A percentile compares a stretch with the other conserved stretches of the same genome.
phyloP scores from a whole-genome alignment of 1,140 invertebrate species.

The Drosophila seguyi region DNA sequence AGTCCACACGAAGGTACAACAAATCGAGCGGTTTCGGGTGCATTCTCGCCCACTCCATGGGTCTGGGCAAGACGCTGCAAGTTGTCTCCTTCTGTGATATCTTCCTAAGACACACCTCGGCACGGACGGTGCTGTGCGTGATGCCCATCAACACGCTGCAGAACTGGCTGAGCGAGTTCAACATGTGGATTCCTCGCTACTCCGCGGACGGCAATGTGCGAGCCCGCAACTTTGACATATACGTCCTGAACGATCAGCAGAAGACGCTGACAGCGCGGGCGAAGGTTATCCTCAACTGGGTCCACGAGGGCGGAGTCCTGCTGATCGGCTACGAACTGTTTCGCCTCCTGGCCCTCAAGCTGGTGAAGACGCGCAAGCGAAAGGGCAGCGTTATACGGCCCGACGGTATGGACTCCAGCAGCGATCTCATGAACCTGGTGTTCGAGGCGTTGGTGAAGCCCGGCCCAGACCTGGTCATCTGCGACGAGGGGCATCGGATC shows the following conservation, averaged over 20 bases:
- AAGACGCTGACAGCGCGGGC: slow-evolving; percentile 95
- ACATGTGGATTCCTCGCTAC: slow-evolving; percentile 95
- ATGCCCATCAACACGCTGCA: slow-evolving; percentile 99
- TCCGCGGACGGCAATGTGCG: slow-evolving; percentile 86
- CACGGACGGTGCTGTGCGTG: slow-evolving; percentile 96
- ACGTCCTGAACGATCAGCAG: slow-evolving; percentile 96
- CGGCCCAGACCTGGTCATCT: slow-evolving; percentile 97
- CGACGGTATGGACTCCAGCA: slow-evolving; percentile 90
- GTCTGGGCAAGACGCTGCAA: slow-evolving; percentile 99
- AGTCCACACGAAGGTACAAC: slow-evolving; percentile 94
- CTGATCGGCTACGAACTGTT: slow-evolving; percentile 99
- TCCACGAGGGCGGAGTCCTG: slow-evolving; percentile 94
- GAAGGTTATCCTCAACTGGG: slow-evolving; percentile 94
- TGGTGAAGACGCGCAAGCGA: slow-evolving; percentile 85
- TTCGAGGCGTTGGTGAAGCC: slow-evolving; percentile 94
- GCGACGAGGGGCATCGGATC: slow-evolving; percentile 98
- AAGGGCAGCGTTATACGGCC: slow-evolving; percentile 86
- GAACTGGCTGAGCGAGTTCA: slow-evolving; percentile 99
- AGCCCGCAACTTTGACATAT: slow-evolving; percentile 93
- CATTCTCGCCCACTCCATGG: slow-evolving; percentile 99
- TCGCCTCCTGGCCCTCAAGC: slow-evolving; percentile 93
- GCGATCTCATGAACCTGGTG: slow-evolving; percentile 93
- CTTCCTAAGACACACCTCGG: slow-evolving; percentile 95
- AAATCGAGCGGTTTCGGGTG: slow-evolving; percentile 98
- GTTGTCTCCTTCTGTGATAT: slow-evolving; percentile 98